Conservation (phyloP, 2,113 vertebrate species). For the Aleadryas rufinucha region DNA sequence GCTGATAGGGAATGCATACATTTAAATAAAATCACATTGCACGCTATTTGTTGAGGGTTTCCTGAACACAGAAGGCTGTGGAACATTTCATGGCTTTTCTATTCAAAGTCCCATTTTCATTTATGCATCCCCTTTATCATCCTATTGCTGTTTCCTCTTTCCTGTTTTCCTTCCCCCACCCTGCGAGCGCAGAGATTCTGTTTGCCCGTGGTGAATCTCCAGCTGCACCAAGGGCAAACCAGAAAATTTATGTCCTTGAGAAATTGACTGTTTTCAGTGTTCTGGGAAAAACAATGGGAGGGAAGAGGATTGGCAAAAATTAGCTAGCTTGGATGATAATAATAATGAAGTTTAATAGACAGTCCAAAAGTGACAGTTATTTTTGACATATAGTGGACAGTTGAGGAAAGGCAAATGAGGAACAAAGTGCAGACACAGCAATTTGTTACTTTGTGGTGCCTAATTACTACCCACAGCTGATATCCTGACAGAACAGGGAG, state of each 20-base stretch:
- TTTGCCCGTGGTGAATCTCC: neutral
- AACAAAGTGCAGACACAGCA: neutral
- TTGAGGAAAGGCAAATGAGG: neutral
- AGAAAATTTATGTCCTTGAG: neutral
- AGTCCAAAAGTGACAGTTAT: neutral
- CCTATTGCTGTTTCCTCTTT: rapidly evolving
- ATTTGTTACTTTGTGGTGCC: neutral
- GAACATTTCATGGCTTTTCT: neutral
- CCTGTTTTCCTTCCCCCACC: neutral
- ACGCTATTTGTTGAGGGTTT: neutral
- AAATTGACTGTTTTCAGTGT: neutral
- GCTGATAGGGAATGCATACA: neutral
- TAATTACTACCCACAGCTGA: neutral
- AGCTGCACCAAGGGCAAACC: neutral
- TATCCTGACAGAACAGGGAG: neutral
- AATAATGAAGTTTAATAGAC: neutral
- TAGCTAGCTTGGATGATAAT: neutral
- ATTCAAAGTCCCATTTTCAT: neutral
- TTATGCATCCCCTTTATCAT: neutral
- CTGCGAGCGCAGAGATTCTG: neutral
- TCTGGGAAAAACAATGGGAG: neutral
- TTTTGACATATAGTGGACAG: slow-evolving; percentile 15
- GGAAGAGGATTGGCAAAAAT: neutral
- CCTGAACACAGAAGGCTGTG: neutral
- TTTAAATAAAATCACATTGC: neutral